Base-by-base conservation (phyloP, 2,888 invertebrate species). In the Synergus japonicus region DNA sequence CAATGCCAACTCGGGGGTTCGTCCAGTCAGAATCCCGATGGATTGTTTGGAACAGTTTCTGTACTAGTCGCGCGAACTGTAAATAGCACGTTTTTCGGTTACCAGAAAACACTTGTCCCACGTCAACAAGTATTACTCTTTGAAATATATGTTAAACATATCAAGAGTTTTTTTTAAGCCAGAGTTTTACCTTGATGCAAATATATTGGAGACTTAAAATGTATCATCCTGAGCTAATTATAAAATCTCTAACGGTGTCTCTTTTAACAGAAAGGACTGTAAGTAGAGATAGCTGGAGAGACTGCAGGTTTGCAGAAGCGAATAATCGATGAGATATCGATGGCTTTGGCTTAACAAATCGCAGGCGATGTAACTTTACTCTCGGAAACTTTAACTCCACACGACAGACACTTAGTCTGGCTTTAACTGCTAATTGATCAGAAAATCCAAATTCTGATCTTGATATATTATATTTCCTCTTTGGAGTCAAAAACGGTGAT, bases 391-490 rank as follows among this genome's bases (percentile, higher is more conserved):
- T 89, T 88, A 89, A 89, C 85, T 85, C 83, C 82, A 81, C 82
- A 82, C 86, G 89, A 90, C 90, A 88, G 88, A 88, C 87, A 86
- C 90, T 90, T 90, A 89, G 89, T 90, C 89, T 89, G 86, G 90
- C 88, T 89, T 89, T 87, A 89, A 89, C 88, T 89, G 87, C 86
- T 89, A 88, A 90, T 90, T 90, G 90, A 90, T 90, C 89, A 87
- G 89, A 86, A 89, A 90, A 90, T 88, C 90, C 89, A 84, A 85
- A 85, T 84, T 78, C 81, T 88, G 87, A 87, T 88, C 89, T 86
- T 89, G 90, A 90, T 84, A 83, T 86, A 89, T 89, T 83, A 85
- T 83, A 78, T 84, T 82, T 83, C 83, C 79, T 64, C 22, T 22
- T 43, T 37, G 15, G 64, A 63, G 63, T 76, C 63, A 79, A 77